A percentile compares a stretch with the other conserved stretches of the same genome.
Conservation (phyloP, 2,797 vertebrate species). For the Vultur gryphus region DNA sequence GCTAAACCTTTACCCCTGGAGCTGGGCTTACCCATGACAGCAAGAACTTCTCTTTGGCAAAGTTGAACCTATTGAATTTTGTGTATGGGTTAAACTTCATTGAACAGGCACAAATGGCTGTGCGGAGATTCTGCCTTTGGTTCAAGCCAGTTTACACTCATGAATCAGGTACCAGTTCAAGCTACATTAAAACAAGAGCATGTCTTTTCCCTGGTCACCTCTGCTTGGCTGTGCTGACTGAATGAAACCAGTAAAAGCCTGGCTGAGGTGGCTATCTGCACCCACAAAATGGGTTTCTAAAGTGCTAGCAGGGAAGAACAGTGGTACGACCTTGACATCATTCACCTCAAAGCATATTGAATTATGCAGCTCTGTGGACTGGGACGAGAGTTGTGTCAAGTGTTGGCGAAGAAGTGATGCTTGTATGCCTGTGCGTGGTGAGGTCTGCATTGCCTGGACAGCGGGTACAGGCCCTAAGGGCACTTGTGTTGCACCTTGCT, state of each 20-base stretch:
- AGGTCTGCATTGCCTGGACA: neutral
- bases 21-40: neutral
- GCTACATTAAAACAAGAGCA: neutral
- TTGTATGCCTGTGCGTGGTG: neutral
- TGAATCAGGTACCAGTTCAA: neutral
- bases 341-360: neutral
- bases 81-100: neutral
- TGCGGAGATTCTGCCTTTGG: neutral
- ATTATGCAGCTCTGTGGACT: neutral
- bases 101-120: neutral
- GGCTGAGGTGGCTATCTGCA: neutral
- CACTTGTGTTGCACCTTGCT: neutral
- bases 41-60: neutral
- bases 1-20: neutral
- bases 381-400: too few species aligned
- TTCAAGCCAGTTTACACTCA: neutral
- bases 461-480: neutral
- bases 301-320: neutral
- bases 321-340: neutral
- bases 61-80: neutral
- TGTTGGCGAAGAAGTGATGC: neutral
- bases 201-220: neutral
- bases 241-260: neutral
- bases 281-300: neutral
- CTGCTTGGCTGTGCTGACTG: neutral